Evolutionary conservation across 2,113 vertebrate species (phyloP).

Genomic region (Festucalex cinctus): DNA sequence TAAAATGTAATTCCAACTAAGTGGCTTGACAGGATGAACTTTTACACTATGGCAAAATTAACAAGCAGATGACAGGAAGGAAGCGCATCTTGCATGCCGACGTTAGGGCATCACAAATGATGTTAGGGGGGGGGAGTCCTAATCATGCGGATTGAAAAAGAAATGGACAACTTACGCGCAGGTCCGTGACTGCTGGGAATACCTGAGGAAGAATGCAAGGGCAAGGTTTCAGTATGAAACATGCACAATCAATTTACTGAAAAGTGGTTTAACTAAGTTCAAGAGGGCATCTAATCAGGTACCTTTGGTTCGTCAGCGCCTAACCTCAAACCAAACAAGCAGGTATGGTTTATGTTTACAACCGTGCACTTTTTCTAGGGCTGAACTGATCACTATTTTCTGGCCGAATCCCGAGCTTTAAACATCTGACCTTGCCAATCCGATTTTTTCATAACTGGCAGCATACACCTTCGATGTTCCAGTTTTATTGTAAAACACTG

Average conservation of each 20-base stretch:
- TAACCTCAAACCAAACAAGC: background rate
- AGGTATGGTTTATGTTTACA: background rate
- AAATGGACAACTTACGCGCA: constrained; percentile 85
- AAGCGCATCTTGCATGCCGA: constrained; percentile 19
- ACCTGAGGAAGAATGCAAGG: constrained; percentile 75
- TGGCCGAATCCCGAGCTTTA: too few relatives aligned
- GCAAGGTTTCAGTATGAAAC: constrained; percentile 8
- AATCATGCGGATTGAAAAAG: constrained; percentile 45
- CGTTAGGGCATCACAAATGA: constrained; percentile 23
- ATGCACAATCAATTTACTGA: background rate
- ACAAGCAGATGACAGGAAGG: constrained; percentile 17
- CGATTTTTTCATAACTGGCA: too few relatives aligned
- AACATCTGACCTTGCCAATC: too few relatives aligned
- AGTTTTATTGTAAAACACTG: too few relatives aligned
- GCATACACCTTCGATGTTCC: too few relatives aligned
- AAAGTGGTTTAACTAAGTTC: background rate
- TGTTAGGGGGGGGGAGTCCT: constrained; percentile 16
- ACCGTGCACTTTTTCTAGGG: background rate
- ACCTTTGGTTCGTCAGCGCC: background rate
- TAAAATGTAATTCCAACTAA: constrained; percentile 8
- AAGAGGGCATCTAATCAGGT: background rate
- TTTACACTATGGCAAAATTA: constrained; percentile 13
- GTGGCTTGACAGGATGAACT: constrained; percentile 2
- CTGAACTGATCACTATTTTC: too few relatives aligned
- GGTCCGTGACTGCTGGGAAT: constrained; percentile 91